A percentile compares a stretch with the other conserved stretches of the same genome.
Evolutionary conservation across 2,797 vertebrate species (phyloP).

Genomic region (Cheirogaleus major): DNA sequence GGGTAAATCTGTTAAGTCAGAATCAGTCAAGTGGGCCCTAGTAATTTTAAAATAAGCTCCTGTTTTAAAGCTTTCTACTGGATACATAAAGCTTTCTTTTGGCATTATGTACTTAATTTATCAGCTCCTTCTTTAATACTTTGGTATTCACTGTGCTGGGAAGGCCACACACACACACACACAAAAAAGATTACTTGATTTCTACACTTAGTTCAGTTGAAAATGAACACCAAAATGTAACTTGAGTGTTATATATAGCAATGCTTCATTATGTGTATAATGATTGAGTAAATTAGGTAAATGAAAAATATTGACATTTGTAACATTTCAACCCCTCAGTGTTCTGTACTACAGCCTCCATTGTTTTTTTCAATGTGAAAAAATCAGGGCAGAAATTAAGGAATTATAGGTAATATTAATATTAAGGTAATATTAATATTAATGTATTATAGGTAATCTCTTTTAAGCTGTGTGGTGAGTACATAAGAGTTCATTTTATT

Average conservation of each 20-base stretch:
- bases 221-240: neutral
- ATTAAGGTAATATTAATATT: too few relatives aligned
- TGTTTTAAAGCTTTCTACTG: neutral
- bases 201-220: neutral
- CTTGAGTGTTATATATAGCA: neutral
- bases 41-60: conserved; percentile 10
- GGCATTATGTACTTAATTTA: neutral
- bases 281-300: neutral
- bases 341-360: neutral
- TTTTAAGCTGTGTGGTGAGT: neutral
- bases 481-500: conserved; percentile 22
- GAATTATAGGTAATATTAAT: neutral
- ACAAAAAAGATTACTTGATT: neutral
- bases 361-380: conserved; percentile 4
- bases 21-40: neutral
- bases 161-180: neutral
- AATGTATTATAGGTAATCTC: neutral
- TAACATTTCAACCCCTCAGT: neutral
- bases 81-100: neutral
- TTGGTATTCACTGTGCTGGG: neutral
- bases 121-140: neutral
- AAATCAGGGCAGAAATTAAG: conserved; percentile 42
- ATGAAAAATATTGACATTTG: neutral
- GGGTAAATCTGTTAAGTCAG: neutral
- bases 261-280: neutral